These are phyloP conservation scores for Gerris buenoi DNA, from an alignment of 1,140 invertebrate genomes.

Conservation along the genomic window DNA sequence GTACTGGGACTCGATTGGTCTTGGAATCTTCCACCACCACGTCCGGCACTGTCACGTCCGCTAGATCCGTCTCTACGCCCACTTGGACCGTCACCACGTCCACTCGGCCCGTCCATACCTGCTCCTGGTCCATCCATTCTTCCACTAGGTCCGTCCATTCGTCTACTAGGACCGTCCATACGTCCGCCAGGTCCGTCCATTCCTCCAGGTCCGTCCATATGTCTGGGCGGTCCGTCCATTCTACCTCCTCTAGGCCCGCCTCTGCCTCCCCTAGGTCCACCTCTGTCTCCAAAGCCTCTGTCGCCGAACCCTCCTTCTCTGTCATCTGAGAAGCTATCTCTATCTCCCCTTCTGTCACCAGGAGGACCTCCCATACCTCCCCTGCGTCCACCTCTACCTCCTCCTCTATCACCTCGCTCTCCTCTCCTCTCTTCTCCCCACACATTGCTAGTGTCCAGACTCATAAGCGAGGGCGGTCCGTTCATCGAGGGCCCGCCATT, in stretches of 20 bases:
- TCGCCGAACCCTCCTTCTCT: background rate
- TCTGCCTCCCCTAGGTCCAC: background rate
- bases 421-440: background rate
- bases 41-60: background rate
- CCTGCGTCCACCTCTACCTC: background rate
- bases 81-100: background rate
- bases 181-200: background rate
- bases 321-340: background rate
- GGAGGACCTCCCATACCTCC: background rate
- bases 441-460: background rate
- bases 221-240: background rate
- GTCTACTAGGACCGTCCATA: background rate
- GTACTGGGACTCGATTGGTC: background rate
- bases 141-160: background rate
- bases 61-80: background rate
- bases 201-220: background rate
- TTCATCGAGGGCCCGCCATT: background rate
- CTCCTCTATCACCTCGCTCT: background rate
- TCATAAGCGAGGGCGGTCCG: background rate
- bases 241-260: background rate
- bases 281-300: conserved; percentile 5
- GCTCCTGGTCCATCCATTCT: background rate
- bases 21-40: background rate
- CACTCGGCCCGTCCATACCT: background rate
- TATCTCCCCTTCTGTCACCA: background rate